Evolutionary conservation across 2,797 vertebrate genomes (phyloP).

Genomic region (Acanthis flammea): DNA sequence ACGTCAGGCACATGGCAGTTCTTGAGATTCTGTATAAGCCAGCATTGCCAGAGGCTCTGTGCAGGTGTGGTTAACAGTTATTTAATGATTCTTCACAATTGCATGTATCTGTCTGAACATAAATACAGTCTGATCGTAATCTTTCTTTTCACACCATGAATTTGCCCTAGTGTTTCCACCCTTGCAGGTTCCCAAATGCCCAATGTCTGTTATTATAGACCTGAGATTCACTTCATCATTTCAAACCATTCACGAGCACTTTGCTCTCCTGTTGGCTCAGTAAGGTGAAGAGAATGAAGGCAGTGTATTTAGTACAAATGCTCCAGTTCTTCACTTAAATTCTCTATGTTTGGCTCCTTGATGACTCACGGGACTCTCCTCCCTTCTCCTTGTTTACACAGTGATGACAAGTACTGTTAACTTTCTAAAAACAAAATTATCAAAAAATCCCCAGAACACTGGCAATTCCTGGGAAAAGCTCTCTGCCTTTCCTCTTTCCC

Average conservation of each 20-base stretch:
- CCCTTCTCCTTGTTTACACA: conserved; percentile 30
- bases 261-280: not conserved
- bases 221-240: not conserved
- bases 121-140: not conserved
- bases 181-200: conserved; percentile 24
- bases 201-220: not conserved
- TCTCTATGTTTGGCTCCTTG: not conserved
- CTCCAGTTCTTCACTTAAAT: not conserved
- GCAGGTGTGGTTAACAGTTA: conserved; percentile 67
- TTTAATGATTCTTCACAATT: conserved; percentile 73
- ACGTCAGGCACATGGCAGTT: conserved; percentile 53
- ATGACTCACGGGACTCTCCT: conserved; percentile 54
- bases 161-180: conserved; percentile 39
- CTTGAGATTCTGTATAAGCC: conserved; percentile 41
- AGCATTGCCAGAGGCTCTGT: conserved; percentile 54
- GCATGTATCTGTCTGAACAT: conserved; percentile 66
- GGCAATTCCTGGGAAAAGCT: not conserved
- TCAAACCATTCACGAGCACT: not conserved
- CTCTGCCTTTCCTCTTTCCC: not conserved
- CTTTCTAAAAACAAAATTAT: conserved; percentile 37
- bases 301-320: not conserved
- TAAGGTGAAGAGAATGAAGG: not conserved
- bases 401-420: conserved; percentile 38
- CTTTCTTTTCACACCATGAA: conserved; percentile 62
- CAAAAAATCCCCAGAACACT: not conserved